Evolutionary conservation across 1,140 invertebrate species (phyloP), one percentile per base, ranked within the genome.

Genomic region (Proctacanthus coquilletti): DNA sequence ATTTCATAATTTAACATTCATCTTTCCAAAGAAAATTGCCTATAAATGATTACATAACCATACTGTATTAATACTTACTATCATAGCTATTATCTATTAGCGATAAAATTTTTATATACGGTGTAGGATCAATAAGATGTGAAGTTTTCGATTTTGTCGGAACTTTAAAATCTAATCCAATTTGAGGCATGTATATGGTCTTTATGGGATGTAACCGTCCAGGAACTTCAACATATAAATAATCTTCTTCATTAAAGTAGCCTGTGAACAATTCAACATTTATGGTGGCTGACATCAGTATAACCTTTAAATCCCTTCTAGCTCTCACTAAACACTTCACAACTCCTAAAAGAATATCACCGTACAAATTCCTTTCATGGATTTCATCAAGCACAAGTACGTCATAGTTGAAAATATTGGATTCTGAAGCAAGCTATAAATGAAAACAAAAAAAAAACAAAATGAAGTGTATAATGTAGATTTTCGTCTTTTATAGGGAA

Each of bases 201-300:
- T 92, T 74, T 44, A 98, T 98, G 2, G 92, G 86, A 68, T 80
- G 93, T 13, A 97, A 64, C 41, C 95, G 68, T 5, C 95, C 94
- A 21, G 94, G 94, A 19, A 98, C 88, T 65, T 91, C 71, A 47
- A 95, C 78, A 32, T 93, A 70, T 45, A 74, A 72, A 25, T 82
- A 81, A 30, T 78, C 68, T 56, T 84, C 77, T 42, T 80, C 68
- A 25, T 75, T 59, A 65, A 98, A 98, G 63, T 94, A 98, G 42
- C 77, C 66, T 43, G 74, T 72, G 63, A 98, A 98, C 2, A 98
- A 65, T 45, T 91, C 68, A 29, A 98, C 81, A 64, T 98, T 98
- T 27, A 98, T 97, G 2, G 95, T 98, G 10, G 95, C 95, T 5
- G 92, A 97, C 95, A 99, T 99, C 0, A 99, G 70, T 13, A 98